These are phyloP conservation scores for Herminia tarsipennalis DNA, from an alignment of 2,888 invertebrate genomes.

Conservation along the genomic window DNA sequence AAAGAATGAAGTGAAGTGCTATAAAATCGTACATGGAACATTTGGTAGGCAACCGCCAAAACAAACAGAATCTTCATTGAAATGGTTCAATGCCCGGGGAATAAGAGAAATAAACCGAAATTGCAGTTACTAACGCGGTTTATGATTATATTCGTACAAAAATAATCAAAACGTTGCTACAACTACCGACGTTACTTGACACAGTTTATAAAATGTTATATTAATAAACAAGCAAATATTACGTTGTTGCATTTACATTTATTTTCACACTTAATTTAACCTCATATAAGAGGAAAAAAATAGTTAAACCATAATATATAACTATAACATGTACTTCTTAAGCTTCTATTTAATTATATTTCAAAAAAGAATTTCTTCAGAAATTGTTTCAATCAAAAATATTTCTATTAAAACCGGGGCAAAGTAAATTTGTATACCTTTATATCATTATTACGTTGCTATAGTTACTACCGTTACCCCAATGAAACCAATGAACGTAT, in stretches of 20 bases:
- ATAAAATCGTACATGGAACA: constrained; percentile 22
- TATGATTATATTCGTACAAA: constrained; percentile 50
- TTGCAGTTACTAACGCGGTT: constrained; percentile 50
- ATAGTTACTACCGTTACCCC: constrained; percentile 51
- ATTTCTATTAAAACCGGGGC: constrained; percentile 20
- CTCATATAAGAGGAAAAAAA: too few relatives aligned
- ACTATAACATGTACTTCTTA: too few relatives aligned
- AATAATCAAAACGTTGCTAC: constrained; percentile 36
- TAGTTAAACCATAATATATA: too few relatives aligned
- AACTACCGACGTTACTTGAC: constrained; percentile 25
- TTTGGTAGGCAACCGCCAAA: constrained; percentile 41
- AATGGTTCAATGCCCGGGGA: constrained; percentile 49
- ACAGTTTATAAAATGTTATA: constrained; percentile 25
- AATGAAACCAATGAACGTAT: constrained; percentile 56
- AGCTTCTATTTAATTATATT: constrained; percentile 11
- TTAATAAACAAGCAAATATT: constrained; percentile 13
- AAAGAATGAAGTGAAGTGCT: constrained; percentile 5
- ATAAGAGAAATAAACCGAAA: constrained; percentile 55
- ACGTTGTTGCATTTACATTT: not conserved
- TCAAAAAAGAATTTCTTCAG: constrained; percentile 19
- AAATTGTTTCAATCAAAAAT: constrained; percentile 23
- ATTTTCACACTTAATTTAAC: too few relatives aligned
- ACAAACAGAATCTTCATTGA: constrained; percentile 50
- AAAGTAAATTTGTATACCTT: constrained; percentile 25
- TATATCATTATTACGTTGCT: constrained; percentile 38